Percentiles rank a stretch among this genome's conserved stretches.
phyloP scores from a whole-genome alignment of 2,888 invertebrate species.

The Conistra vaccinii region DNA sequence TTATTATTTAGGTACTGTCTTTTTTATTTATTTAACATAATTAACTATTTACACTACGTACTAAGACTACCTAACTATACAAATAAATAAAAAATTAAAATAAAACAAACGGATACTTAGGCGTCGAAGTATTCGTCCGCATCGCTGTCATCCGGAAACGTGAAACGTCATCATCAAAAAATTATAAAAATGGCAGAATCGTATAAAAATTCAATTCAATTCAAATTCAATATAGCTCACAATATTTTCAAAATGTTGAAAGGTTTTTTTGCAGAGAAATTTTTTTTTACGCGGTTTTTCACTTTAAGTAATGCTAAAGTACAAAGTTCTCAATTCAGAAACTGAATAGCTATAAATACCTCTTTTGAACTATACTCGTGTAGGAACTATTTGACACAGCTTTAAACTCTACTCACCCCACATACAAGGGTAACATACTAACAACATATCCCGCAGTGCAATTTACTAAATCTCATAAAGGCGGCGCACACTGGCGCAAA shows the following conservation, averaged over 20 bases:
- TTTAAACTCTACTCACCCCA: neutral
- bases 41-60: too few species aligned
- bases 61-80: too few species aligned
- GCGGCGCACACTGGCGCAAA: slow-evolving; percentile 27
- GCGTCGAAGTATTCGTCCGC: too few species aligned
- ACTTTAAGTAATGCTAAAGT: neutral
- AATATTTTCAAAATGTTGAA: neutral
- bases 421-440: slow-evolving; percentile 4
- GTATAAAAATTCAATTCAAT: too few species aligned
- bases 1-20: too few species aligned
- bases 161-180: too few species aligned
- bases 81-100: too few species aligned
- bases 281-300: too few species aligned
- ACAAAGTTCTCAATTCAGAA: neutral
- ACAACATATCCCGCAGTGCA: slow-evolving; percentile 24
- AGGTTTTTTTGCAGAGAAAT: neutral
- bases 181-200: too few species aligned
- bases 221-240: neutral
- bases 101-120: too few species aligned
- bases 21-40: too few species aligned
- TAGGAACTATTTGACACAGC: neutral
- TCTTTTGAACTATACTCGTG: neutral
- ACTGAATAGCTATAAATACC: neutral
- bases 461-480: slow-evolving; percentile 51
- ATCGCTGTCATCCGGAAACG: too few species aligned